Conservation (phyloP, 2,113 vertebrate genomes). For the Jaculus jaculus region DNA sequence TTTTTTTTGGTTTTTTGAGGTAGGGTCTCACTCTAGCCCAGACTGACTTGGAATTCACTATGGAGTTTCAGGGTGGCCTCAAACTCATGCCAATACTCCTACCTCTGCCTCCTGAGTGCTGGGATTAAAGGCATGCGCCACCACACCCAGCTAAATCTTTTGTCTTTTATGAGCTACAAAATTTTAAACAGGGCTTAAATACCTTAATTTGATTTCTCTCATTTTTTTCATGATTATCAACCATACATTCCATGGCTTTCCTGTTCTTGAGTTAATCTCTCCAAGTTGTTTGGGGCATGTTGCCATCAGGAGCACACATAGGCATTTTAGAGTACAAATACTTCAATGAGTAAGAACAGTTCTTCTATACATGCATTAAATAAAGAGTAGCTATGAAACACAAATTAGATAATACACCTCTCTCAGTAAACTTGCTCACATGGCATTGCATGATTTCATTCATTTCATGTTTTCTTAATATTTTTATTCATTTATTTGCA, state of each 20-base stretch:
- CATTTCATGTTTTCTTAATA: neutral
- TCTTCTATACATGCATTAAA: neutral
- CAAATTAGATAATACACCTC: neutral
- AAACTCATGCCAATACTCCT: too few relatives aligned
- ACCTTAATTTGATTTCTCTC: too few relatives aligned
- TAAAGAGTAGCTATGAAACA: conserved; percentile 16
- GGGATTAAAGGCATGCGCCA: too few relatives aligned
- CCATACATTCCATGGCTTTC: neutral
- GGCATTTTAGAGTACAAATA: neutral
- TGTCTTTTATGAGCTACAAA: too few relatives aligned
- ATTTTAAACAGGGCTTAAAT: too few relatives aligned
- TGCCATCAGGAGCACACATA: neutral
- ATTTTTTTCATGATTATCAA: neutral
- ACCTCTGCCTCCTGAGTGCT: too few relatives aligned
- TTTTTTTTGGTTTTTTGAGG: too few relatives aligned
- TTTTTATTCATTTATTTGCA: too few relatives aligned
- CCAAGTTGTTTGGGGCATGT: neutral
- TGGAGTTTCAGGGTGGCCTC: too few relatives aligned
- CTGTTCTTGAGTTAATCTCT: neutral
- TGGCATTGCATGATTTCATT: neutral
- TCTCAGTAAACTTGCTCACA: neutral
- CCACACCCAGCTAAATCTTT: too few relatives aligned
- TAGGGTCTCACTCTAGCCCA: too few relatives aligned
- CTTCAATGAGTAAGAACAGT: neutral
- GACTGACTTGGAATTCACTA: too few relatives aligned